Evolutionary conservation across 2,888 invertebrate genomes (phyloP), one percentile per base, ranked within the genome.

Genomic region (Dichetophora obliterata): DNA sequence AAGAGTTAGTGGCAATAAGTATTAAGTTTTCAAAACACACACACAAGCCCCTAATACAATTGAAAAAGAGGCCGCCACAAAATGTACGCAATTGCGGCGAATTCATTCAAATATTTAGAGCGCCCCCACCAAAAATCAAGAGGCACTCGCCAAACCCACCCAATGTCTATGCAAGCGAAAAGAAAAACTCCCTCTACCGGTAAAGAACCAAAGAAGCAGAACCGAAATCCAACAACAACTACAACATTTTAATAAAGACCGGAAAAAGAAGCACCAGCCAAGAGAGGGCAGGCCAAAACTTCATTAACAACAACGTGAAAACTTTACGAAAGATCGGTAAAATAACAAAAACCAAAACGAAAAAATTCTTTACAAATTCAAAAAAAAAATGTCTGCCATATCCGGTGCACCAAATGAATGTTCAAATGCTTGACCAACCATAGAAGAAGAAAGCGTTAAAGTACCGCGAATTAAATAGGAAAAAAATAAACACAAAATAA

Each of bases 81-180:
- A 43, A 24, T 19, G 5, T 24, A 68, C 54, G 70, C 37, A 43
- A 52, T 31, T 52, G 69, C 70, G 70, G 70, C 70, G 70, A 57
- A 71, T 71, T 57, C 70, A 54, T n/a, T n/a, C n/a, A n/a, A n/a
- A n/a, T n/a, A n/a, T n/a, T n/a, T n/a, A n/a, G n/a, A n/a, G n/a
- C n/a, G n/a, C 14, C 59, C 27, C 59, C 54, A 3, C 19, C 54
- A 19, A 37, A 66, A 14, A 14, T 37, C 37, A 43, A 50, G 27
- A 50, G 11, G 22, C 11, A 71, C 22, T 22, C 57, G 27, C 22
- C 27, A 69, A 52, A 24, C 24, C 66, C 52, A 52, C 52, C 27
- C 59, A 43, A 78, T 84, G 84, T 82, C 83, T 84, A 83, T 76
- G 83, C 81, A 84, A 84, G 83, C 85, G 85, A 83, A 83, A 85